phyloP scores from a whole-genome alignment of 1,140 invertebrate genomes.

The Hylaeus anthracinus region DNA sequence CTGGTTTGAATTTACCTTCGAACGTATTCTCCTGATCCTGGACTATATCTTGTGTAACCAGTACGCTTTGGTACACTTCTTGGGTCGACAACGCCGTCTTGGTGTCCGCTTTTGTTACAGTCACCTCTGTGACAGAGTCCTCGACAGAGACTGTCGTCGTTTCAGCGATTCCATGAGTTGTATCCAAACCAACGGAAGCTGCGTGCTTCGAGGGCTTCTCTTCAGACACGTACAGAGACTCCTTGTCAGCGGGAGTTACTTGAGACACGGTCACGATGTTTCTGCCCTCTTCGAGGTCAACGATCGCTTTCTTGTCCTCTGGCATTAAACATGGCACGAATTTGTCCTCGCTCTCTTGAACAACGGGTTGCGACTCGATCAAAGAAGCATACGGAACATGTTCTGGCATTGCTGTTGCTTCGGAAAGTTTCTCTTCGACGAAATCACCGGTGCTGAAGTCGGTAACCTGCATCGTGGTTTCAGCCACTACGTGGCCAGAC shows the following conservation, averaged over 20 bases:
- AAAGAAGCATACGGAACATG: constrained; percentile 61
- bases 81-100: constrained; percentile 62
- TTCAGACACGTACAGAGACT: constrained; percentile 63
- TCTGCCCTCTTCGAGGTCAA: constrained; percentile 72
- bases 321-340: constrained; percentile 71
- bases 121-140: constrained; percentile 53
- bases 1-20: constrained; percentile 70
- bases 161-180: constrained; percentile 62
- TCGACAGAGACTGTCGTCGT: constrained; percentile 52
- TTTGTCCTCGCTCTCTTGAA: constrained; percentile 77
- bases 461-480: constrained; percentile 70
- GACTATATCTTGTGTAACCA: constrained; percentile 75
- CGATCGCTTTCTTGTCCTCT: constrained; percentile 64
- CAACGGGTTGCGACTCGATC: constrained; percentile 60
- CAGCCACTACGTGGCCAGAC: constrained; percentile 70
- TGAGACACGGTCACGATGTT: constrained; percentile 65
- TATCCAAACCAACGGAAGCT: constrained; percentile 62
- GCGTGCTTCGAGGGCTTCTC: constrained; percentile 55
- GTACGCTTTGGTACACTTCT: constrained; percentile 67
- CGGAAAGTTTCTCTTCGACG: constrained; percentile 47
- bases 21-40: constrained; percentile 78
- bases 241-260: constrained; percentile 72
- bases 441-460: constrained; percentile 65
- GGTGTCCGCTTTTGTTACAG: constrained; percentile 56
- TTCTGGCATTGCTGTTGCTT: constrained; percentile 55